phyloP scores from a whole-genome alignment of 2,888 invertebrate genomes.

The Girardia tigrina region DNA sequence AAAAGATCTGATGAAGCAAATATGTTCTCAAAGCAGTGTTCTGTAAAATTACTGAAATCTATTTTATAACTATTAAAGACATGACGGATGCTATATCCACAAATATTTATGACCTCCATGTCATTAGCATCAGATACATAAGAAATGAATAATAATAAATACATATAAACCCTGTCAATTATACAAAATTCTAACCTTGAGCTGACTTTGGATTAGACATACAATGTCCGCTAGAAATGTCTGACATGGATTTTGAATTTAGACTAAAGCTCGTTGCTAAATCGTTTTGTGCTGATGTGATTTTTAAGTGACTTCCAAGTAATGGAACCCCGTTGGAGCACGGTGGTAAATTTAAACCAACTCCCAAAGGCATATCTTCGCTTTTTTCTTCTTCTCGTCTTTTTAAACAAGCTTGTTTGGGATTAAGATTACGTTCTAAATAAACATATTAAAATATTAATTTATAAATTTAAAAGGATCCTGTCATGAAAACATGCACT shows the following conservation, averaged over 20 bases:
- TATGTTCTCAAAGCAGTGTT: too few relatives aligned
- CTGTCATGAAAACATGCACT: neutral
- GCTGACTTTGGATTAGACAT: slow-evolving; percentile 5
- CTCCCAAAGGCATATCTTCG: slow-evolving; percentile 39
- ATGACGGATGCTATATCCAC: too few relatives aligned
- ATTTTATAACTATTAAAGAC: too few relatives aligned
- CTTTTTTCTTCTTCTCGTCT: slow-evolving; percentile 62
- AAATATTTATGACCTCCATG: too few relatives aligned
- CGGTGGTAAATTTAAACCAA: neutral
- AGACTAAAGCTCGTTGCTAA: neutral
- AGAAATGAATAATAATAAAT: neutral
- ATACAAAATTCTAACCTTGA: neutral
- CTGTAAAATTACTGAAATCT: too few relatives aligned
- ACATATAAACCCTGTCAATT: too few relatives aligned
- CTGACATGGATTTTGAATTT: slow-evolving; percentile 3
- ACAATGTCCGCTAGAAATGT: slow-evolving; percentile 2
- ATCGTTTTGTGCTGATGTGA: neutral
- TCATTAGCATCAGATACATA: neutral
- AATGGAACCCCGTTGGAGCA: neutral
- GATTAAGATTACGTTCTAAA: slow-evolving; percentile 75
- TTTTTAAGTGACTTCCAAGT: neutral
- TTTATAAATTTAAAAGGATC: too few relatives aligned
- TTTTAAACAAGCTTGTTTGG: slow-evolving; percentile 92
- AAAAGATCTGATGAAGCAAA: too few relatives aligned
- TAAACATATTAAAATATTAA: neutral